Percentiles rank a stretch among this genome's conserved stretches.
Evolutionary conservation across 2,797 vertebrate genomes (phyloP).

Genomic region (Lophura swinhoii): DNA sequence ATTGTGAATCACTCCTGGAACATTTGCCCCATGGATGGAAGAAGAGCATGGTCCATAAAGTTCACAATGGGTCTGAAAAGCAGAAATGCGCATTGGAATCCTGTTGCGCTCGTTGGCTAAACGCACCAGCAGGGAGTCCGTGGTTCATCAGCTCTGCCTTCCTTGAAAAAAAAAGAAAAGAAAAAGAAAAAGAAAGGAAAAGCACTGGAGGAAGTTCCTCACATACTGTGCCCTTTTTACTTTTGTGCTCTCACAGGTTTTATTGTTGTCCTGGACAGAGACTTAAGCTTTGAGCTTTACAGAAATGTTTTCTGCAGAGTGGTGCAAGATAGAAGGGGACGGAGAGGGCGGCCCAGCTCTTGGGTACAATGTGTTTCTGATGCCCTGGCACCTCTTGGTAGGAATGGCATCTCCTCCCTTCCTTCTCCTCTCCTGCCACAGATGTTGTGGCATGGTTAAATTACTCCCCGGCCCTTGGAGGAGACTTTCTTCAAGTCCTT

Average conservation of each 20-base stretch:
- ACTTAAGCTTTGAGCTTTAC: not conserved
- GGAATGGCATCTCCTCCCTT: not conserved
- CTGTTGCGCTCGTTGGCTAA: not conserved
- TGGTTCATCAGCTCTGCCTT: not conserved
- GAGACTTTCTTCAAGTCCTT: not conserved
- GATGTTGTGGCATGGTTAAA: not conserved
- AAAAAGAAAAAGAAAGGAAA: not conserved
- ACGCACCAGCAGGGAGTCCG: not conserved
- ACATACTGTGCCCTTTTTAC: not conserved
- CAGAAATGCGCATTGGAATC: conserved; percentile 21
- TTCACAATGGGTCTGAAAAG: conserved; percentile 34
- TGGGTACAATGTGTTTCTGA: not conserved
- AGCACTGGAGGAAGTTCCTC: not conserved
- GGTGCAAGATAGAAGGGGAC: not conserved
- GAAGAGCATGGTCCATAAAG: conserved; percentile 24
- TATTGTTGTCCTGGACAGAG: conserved; percentile 4
- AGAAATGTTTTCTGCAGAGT: not conserved
- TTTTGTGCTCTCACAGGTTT: not conserved
- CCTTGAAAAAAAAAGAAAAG: not conserved
- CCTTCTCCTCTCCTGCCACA: not conserved
- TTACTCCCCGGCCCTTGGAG: not conserved
- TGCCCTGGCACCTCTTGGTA: not conserved
- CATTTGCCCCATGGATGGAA: conserved; percentile 15
- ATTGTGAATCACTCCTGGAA: conserved; percentile 32
- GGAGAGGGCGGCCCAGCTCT: not conserved